Conservation (phyloP, 2,113 vertebrate species). For the Podarcis cretensis region DNA sequence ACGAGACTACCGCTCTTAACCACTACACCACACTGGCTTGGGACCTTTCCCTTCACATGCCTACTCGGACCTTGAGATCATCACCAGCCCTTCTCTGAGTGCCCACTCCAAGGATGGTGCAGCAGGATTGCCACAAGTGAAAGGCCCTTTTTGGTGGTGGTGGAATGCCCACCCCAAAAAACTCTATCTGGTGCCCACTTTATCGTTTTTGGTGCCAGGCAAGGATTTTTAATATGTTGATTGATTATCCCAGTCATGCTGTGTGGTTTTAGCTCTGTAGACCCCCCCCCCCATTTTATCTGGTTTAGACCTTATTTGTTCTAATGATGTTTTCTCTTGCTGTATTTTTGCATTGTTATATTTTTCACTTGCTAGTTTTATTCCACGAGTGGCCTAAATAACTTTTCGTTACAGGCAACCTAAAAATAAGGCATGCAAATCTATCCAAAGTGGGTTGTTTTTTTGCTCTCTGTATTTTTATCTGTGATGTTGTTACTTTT, state of each 20-base stretch:
- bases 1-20: too few species aligned
- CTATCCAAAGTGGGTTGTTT: too few species aligned
- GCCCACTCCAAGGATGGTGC: neutral
- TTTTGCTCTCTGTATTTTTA: neutral
- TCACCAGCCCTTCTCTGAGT: neutral
- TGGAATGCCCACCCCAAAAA: neutral
- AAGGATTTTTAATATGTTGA: too few species aligned
- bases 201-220: neutral
- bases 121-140: neutral
- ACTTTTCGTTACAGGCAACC: too few species aligned
- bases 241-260: neutral
- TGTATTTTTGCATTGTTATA: neutral
- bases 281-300: neutral
- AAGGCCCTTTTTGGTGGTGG: neutral
- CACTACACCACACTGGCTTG: too few species aligned
- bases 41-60: neutral
- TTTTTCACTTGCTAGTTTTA: neutral
- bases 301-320: neutral
- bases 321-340: neutral
- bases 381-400: neutral
- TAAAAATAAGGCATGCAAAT: neutral
- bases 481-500: neutral
- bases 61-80: neutral
- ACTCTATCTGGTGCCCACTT: neutral
- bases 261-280: neutral